These are phyloP conservation scores for Macrobrachium nipponense DNA, from an alignment of 1,140 invertebrate species.

Conservation along the genomic window DNA sequence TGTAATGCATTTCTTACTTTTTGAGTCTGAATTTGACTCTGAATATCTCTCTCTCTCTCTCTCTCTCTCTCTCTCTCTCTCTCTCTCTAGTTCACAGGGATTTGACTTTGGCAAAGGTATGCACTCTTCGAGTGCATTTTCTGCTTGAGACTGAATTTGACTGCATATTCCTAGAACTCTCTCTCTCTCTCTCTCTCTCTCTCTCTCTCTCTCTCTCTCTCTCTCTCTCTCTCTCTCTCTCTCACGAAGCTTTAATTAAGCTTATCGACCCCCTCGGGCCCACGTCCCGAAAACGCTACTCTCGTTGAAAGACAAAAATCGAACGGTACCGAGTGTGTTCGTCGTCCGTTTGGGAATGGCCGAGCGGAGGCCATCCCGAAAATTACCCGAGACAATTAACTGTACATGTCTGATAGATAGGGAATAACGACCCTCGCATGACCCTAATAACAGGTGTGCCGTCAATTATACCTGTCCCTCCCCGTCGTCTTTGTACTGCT, in stretches of 20 bases:
- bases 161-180: not conserved
- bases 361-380: not conserved
- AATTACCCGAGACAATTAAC: no score
- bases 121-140: not conserved
- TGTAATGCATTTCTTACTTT: no score
- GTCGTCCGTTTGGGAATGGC: no score
- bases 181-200: not conserved
- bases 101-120: no score
- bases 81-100: not conserved
- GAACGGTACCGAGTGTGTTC: no score
- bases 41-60: not conserved
- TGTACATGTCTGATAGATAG: no score
- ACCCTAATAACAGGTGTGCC: no score
- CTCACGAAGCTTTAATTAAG: not conserved
- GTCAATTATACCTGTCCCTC: no score
- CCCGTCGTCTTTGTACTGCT: no score
- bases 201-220: not conserved
- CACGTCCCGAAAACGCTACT: no score
- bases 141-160: not conserved
- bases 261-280: no score
- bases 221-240: not conserved
- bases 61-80: not conserved
- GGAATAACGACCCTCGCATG: no score
- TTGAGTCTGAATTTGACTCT: not conserved
- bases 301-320: not conserved